phyloP scores from a whole-genome alignment of 1,140 invertebrate species.

The Theocolax elegans region DNA sequence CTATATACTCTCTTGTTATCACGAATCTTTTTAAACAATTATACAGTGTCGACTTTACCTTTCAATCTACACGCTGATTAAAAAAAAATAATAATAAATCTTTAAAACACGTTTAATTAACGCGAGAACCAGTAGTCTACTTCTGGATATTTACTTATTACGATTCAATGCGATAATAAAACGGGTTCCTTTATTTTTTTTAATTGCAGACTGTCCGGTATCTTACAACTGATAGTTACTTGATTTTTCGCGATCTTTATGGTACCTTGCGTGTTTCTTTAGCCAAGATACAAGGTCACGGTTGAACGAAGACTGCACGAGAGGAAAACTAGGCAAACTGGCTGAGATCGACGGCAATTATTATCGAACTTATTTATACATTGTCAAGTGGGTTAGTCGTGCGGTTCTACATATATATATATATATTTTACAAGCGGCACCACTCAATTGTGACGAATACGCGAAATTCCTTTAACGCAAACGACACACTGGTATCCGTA shows the following conservation, averaged over 20 bases:
- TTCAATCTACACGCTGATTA: no score
- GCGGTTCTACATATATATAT: slow-evolving; percentile 4
- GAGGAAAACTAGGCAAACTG: not conserved
- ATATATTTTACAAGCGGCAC: no score
- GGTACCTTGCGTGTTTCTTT: not conserved
- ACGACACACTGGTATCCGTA: no score
- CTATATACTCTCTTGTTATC: no score
- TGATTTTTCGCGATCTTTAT: not conserved
- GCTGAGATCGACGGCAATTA: not conserved
- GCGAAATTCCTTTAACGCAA: no score
- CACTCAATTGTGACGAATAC: no score
- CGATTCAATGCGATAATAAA: not conserved
- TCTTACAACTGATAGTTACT: not conserved
- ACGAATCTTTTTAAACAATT: no score
- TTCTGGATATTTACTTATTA: not conserved
- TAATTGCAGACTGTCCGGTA: not conserved
- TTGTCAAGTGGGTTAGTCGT: slow-evolving; percentile 16
- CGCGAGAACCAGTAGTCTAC: not conserved
- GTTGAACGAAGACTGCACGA: not conserved
- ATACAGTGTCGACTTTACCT: no score
- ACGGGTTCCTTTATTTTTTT: not conserved
- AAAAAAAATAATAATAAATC: no score
- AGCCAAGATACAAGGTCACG: slow-evolving; percentile 1
- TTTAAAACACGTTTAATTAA: not conserved
- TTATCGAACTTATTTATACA: not conserved